phyloP scores from a whole-genome alignment of 2,113 vertebrate genomes.

The Misgurnus mizolepis region DNA sequence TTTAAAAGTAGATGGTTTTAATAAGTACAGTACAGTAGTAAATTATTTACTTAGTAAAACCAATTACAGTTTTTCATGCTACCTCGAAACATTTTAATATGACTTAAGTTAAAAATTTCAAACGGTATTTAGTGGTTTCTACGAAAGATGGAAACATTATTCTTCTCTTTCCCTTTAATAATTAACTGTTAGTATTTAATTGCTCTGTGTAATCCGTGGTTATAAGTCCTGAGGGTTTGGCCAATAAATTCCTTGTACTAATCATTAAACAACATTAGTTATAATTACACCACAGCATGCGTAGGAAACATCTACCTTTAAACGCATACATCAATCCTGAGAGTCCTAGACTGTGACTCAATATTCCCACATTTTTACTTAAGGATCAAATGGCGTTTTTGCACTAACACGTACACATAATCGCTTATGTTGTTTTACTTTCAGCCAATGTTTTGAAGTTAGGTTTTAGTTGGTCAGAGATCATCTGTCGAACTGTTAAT shows the following conservation, averaged over 20 bases:
- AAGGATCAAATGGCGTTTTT: not conserved
- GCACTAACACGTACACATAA: not conserved
- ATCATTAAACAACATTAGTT: slow-evolving; percentile 3
- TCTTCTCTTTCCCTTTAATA: not conserved
- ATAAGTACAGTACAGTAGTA: not conserved
- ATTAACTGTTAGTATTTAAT: not conserved
- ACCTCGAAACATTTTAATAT: not conserved
- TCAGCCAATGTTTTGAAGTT: not conserved
- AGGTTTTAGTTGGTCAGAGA: slow-evolving; percentile 14
- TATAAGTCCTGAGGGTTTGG: not conserved
- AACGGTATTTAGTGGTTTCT: slow-evolving; percentile 14
- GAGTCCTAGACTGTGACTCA: not conserved
- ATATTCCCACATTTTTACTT: not conserved
- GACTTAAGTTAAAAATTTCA: slow-evolving; percentile 1
- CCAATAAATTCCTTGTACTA: not conserved
- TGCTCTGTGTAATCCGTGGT: not conserved
- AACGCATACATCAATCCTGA: not conserved
- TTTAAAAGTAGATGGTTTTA: not conserved
- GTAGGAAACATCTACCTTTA: not conserved
- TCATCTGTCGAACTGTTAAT: slow-evolving; percentile 9
- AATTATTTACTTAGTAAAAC: not conserved
- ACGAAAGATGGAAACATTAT: not conserved
- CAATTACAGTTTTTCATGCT: not conserved
- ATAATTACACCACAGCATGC: not conserved
- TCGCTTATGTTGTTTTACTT: not conserved